phyloP scores from a whole-genome alignment of 2,113 vertebrate genomes.

The Tursiops truncatus region DNA sequence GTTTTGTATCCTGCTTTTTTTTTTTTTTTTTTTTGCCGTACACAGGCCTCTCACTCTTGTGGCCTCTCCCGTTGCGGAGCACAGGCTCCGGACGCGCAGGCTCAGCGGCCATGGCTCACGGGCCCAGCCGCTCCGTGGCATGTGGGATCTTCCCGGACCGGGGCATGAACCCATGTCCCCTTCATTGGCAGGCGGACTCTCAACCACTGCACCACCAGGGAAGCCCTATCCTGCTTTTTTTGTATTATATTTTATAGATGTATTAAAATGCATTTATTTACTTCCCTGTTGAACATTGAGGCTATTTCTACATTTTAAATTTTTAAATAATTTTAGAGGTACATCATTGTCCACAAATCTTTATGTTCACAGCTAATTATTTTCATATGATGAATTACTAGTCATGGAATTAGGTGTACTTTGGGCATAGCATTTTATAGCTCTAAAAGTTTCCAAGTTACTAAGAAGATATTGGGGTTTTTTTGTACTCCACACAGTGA shows the following conservation, averaged over 20 bases:
- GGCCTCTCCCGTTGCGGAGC: too few species aligned
- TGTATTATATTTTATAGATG: not conserved
- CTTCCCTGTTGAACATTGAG: not conserved
- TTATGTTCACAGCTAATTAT: slow-evolving; percentile 26
- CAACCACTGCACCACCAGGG: too few species aligned
- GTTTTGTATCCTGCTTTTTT: not conserved
- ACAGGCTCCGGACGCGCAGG: too few species aligned
- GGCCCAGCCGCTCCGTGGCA: too few species aligned
- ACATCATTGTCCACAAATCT: not conserved
- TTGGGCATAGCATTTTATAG: not conserved
- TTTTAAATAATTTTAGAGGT: slow-evolving; percentile 21
- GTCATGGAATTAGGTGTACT: not conserved
- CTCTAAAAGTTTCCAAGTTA: slow-evolving; percentile 15
- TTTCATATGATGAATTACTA: slow-evolving; percentile 27
- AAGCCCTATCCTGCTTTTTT: not conserved
- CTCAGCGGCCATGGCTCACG: too few species aligned
- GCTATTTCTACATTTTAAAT: not conserved
- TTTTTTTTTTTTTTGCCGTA: not conserved
- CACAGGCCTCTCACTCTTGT: too few species aligned
- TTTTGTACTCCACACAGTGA: not conserved
- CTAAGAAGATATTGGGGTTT: not conserved
- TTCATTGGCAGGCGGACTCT: too few species aligned
- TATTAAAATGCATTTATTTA: not conserved
- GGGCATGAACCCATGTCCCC: too few species aligned
- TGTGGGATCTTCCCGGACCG: too few species aligned